Percentiles rank a stretch among this genome's conserved stretches.
Evolutionary conservation across 2,113 vertebrate genomes (phyloP).

Genomic region (Picathartes gymnocephalus): DNA sequence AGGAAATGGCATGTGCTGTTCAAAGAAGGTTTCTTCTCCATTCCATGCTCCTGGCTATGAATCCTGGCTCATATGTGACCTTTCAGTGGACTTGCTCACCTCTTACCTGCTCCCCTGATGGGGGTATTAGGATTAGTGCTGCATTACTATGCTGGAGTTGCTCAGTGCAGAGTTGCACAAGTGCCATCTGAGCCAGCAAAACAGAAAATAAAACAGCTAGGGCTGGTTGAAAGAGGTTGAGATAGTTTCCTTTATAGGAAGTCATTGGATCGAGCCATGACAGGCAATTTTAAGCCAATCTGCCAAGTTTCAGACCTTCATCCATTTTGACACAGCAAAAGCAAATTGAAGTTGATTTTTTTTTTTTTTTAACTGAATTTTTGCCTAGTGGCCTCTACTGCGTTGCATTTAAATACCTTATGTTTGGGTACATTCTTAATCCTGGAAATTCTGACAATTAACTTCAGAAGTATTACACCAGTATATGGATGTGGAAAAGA

Average conservation of each 20-base stretch:
- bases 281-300: background rate
- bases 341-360: background rate
- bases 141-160: background rate
- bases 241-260: background rate
- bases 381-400: background rate
- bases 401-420: background rate
- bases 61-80: background rate
- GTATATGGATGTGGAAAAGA: background rate
- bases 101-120: background rate
- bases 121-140: background rate
- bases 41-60: background rate
- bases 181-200: background rate
- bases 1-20: background rate
- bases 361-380: background rate
- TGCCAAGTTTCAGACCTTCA: background rate
- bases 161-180: background rate
- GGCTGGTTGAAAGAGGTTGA: background rate
- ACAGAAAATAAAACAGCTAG: background rate
- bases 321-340: background rate
- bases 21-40: background rate
- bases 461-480: background rate
- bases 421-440: background rate
- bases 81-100: background rate
- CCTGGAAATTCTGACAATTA: background rate
- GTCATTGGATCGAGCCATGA: background rate